Conservation (phyloP, 2,113 vertebrate species). For the Tachysurus vachellii region DNA sequence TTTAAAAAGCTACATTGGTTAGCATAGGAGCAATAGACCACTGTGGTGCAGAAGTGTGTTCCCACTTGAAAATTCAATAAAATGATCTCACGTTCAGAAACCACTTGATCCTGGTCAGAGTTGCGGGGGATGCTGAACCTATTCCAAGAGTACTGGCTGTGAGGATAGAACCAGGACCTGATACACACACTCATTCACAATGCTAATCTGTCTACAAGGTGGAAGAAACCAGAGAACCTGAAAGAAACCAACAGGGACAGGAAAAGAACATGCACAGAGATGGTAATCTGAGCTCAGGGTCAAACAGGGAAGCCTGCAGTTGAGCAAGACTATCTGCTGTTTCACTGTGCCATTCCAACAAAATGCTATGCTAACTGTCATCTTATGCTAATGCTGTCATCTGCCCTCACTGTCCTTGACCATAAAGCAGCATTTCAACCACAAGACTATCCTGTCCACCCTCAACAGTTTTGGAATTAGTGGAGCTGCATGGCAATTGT, state of each 20-base stretch:
- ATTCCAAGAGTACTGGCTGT: background rate
- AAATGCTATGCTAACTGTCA: background rate
- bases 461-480: no score
- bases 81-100: background rate
- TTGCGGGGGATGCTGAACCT: background rate
- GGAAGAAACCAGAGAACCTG: background rate
- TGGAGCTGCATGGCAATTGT: no score
- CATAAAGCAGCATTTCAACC: no score
- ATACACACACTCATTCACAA: background rate
- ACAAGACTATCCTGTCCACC: no score
- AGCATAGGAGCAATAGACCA: background rate
- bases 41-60: background rate
- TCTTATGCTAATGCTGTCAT: no score
- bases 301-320: background rate
- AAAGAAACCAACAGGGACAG: background rate
- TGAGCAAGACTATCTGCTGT: background rate
- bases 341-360: background rate
- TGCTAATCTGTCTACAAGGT: background rate
- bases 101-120: background rate
- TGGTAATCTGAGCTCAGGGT: background rate
- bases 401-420: no score
- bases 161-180: background rate
- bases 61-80: background rate
- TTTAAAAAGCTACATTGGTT: background rate
- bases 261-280: background rate